Base-by-base conservation (phyloP, 2,797 vertebrate genomes). In the Enteromius unitaeniatus region DNA sequence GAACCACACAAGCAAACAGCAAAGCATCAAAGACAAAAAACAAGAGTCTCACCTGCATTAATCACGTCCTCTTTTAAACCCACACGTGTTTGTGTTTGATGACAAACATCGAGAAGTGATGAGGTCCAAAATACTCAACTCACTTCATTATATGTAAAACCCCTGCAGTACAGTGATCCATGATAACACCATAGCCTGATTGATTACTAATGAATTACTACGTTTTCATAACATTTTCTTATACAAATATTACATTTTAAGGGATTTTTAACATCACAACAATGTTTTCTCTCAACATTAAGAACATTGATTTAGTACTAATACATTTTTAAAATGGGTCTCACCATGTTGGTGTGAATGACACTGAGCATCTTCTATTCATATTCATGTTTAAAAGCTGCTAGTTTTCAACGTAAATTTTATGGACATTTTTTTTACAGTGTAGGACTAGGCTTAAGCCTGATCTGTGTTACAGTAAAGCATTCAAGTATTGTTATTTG, bases 1-100 rank as follows among this genome's bases (percentile, higher is more conserved):
- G 58, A 81, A 62, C 23, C 45, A 67, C 69, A 58, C 68, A 79
- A 47, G 73, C 60, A 77, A 79, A 21, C 78, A 28, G 47, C 26
- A 53, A 62, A 42, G 42, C 65, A 67, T 84, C 58, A 81, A 31
- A 78, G 75, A 42, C 37, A 67, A 83, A 75, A 85, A 81, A 45
- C 49, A 69, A 60, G 67, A 69, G 19, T 45, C 42, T 68, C 49
- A 47, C 40, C 51, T 31, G 62, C 74, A 78, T 78, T 78, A 75
- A 75, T 65, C 40, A 11, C 2, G 2, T 37, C 26, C 13, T 73
- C 55, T 74, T 60, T 47, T 49, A 64, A 74, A 74, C 69, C 40
- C 19, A 23, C 26, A 6, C 5, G 4, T 81, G 53, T 42, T 40
- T 60, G 53, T 81, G 68, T 77, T 77, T 42, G 37, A 19, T 77